Percentiles rank a stretch among this genome's conserved stretches.
phyloP scores from a whole-genome alignment of 2,888 invertebrate species.

The Mechanitis messenoides region DNA sequence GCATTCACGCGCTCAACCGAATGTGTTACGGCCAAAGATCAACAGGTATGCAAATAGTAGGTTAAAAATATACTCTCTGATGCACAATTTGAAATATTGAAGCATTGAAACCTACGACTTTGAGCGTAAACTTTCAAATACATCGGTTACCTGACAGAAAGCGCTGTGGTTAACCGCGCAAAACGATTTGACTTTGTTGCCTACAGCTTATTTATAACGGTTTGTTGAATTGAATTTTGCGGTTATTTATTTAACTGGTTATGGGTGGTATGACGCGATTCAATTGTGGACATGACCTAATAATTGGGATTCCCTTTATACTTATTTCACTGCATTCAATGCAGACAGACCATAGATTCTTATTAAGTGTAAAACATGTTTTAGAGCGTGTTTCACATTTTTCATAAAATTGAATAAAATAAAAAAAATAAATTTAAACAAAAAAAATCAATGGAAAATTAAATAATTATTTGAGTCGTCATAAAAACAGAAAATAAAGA shows the following conservation, averaged over 20 bases:
- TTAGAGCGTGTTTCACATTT: no score
- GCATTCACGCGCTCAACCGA: constrained; percentile 36
- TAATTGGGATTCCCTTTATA: background rate
- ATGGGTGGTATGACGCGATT: constrained; percentile 40
- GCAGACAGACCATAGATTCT: no score
- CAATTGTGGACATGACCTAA: constrained; percentile 21
- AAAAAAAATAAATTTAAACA: no score
- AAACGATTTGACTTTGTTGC: constrained; percentile 73
- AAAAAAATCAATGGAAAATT: no score
- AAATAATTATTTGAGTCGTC: no score
- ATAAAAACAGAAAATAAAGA: no score
- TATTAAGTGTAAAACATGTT: no score
- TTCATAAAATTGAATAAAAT: no score
- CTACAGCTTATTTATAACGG: constrained; percentile 73
- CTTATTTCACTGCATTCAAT: constrained; percentile 1
- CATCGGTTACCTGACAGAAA: constrained; percentile 66
- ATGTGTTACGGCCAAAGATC: constrained; percentile 35
- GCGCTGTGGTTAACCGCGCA: constrained; percentile 70
- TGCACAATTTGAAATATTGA: constrained; percentile 53
- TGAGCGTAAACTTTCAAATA: constrained; percentile 66
- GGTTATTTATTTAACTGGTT: constrained; percentile 73
- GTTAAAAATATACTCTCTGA: constrained; percentile 41
- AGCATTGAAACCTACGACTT: constrained; percentile 51
- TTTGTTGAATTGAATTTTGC: constrained; percentile 74
- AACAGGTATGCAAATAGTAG: constrained; percentile 57